Base-by-base conservation (phyloP, 2,888 invertebrate species). In the Dasysyrphus tricinctus region DNA sequence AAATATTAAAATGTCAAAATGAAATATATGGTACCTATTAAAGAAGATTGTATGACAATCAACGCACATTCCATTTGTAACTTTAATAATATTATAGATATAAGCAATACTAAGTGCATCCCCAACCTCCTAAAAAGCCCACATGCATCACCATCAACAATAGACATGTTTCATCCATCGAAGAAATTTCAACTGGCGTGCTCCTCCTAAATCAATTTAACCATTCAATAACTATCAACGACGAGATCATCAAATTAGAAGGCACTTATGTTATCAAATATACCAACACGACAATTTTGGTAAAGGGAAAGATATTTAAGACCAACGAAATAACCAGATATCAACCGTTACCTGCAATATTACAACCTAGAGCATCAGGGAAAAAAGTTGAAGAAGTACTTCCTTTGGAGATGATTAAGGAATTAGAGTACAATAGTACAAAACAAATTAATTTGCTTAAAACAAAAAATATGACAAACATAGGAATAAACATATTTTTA, bases 121-220 rank as follows among this genome's bases (percentile, higher is more conserved):
- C 44, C 44, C 44, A 44, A 44, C 44, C 44, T n/a, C 44, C n/a
- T 44, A 44, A 44, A 44, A 44, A 44, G 44, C 44, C 44, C 5
- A 44, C 44, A 14, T 44, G 44, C 14, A 14, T 4, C n/a, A 44
- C 44, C 5, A 44, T 6, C 44, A 44, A 44, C 44, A 44, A 44
- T 5, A 44, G 44, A n/a, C 14, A 44, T n/a, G n/a, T 44, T n/a
- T n/a, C n/a, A 44, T 44, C 44, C 14, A 44, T 44, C 14, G 44
- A 44, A 5, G 44, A 44, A 44, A 44, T 44, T 6, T 44, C 44
- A 44, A 6, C 44, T n/a, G 44, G 44, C 5, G 44, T n/a, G 6
- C 44, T 44, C 4, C n/a, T 44, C 2, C 6, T 44, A 5, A 44
- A n/a, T 6, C 44, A 44, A n/a, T 44, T 44, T 6, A 44, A 44